phyloP scores from a whole-genome alignment of 1,140 invertebrate species.

The Neelides sp. region DNA sequence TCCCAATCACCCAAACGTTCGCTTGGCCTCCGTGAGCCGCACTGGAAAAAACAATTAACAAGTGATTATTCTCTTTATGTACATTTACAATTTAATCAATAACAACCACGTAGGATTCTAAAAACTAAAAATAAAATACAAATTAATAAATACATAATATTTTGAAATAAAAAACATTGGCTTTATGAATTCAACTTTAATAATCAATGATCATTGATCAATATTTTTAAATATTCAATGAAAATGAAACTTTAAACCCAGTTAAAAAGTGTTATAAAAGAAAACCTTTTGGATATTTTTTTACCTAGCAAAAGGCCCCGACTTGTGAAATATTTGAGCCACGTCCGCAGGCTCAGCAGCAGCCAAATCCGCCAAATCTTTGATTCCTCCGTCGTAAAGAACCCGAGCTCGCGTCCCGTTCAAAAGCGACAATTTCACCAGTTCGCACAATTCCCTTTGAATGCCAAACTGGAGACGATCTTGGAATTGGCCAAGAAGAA shows the following conservation, averaged over 20 bases:
- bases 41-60: constrained; percentile 9
- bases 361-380: constrained; percentile 62
- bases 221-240: too few relatives aligned
- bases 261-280: not conserved
- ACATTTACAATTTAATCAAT: too few relatives aligned
- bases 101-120: too few relatives aligned
- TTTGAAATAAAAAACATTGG: too few relatives aligned
- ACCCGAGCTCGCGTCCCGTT: constrained; percentile 73
- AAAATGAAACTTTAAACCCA: not conserved
- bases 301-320: constrained; percentile 66
- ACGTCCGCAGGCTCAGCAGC: constrained; percentile 51
- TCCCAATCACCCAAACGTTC: constrained; percentile 64
- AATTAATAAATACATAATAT: too few relatives aligned
- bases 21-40: constrained; percentile 10
- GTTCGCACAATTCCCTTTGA: constrained; percentile 77
- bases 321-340: constrained; percentile 62
- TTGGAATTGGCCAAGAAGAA: constrained; percentile 84
- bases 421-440: constrained; percentile 70
- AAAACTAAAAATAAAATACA: too few relatives aligned
- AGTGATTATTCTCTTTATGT: constrained; percentile 10
- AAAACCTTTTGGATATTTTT: too few relatives aligned
- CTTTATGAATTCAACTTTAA: too few relatives aligned
- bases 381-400: constrained; percentile 71
- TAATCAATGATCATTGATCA: too few relatives aligned
- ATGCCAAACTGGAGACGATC: constrained; percentile 87